phyloP scores from a whole-genome alignment of 2,797 vertebrate genomes.

The Coreius guichenoti region DNA sequence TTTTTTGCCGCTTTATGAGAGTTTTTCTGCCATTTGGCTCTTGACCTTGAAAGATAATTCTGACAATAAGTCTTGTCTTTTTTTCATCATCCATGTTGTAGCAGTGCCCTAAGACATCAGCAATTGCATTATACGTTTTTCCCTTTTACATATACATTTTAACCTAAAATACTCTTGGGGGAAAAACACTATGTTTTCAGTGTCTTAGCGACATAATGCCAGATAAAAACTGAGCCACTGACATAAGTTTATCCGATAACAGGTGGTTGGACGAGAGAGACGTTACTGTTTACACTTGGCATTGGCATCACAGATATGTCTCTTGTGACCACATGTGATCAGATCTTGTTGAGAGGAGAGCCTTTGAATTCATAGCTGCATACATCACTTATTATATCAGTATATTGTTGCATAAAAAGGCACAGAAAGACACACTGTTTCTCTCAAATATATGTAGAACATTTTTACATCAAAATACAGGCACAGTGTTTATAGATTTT shows the following conservation, averaged over 20 bases:
- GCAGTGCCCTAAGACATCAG: neutral
- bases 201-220: neutral
- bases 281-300: conserved; percentile 8
- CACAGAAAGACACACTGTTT: neutral
- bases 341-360: conserved; percentile 20
- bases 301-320: conserved; percentile 4
- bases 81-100: neutral
- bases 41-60: neutral
- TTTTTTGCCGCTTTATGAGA: neutral
- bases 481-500: neutral
- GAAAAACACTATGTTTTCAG: neutral
- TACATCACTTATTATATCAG: conserved; percentile 15
- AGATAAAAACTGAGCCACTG: conserved; percentile 4
- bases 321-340: conserved; percentile 15
- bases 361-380: conserved; percentile 1
- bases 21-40: conserved; percentile 26
- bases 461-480: neutral
- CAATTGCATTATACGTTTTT: neutral
- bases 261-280: neutral
- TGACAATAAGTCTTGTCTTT: neutral
- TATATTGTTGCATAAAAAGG: neutral
- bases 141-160: neutral
- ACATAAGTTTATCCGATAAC: conserved; percentile 1
- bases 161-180: neutral
- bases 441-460: neutral